Evolutionary conservation across 1,140 invertebrate species (phyloP).

Genomic region (Drosophila insularis): DNA sequence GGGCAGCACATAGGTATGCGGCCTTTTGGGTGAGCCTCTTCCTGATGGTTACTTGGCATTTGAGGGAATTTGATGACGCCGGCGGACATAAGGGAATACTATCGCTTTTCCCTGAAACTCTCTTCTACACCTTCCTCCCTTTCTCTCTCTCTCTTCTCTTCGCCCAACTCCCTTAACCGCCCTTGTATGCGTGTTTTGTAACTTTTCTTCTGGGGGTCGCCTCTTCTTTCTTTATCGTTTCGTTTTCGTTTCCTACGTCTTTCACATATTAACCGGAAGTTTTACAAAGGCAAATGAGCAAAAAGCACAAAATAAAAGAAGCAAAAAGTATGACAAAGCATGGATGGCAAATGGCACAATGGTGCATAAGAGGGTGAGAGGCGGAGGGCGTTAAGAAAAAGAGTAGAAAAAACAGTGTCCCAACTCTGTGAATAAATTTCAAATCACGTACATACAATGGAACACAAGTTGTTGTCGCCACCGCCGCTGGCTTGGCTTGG

Average conservation of each 20-base stretch:
- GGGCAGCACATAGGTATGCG: not conserved
- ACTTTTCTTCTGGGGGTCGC: conserved; percentile 48
- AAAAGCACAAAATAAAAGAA: conserved; percentile 39
- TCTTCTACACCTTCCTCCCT: conserved; percentile 9
- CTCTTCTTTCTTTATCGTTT: conserved; percentile 23
- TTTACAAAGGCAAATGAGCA: conserved; percentile 78
- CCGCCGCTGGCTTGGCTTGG: too few relatives aligned
- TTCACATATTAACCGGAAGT: conserved; percentile 71
- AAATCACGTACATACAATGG: conserved; percentile 77
- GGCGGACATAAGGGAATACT: conserved; percentile 67
- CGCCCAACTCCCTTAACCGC: not conserved
- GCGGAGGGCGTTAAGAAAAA: conserved; percentile 37
- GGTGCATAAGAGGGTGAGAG: conserved; percentile 20
- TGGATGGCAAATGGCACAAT: conserved; percentile 18
- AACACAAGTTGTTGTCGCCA: conserved; percentile 35
- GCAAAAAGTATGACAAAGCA: conserved; percentile 43
- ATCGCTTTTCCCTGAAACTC: conserved; percentile 20
- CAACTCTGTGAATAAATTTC: conserved; percentile 73
- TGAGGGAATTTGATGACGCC: conserved; percentile 35
- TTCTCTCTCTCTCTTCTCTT: too few relatives aligned
- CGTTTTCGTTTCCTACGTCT: conserved; percentile 30
- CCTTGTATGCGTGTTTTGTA: conserved; percentile 52
- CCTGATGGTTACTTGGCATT: conserved; percentile 17
- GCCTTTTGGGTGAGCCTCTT: conserved; percentile 17
- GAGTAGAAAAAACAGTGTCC: conserved; percentile 38